Base-by-base conservation (phyloP, 2,888 invertebrate species). In the Tyria jacobaeae region DNA sequence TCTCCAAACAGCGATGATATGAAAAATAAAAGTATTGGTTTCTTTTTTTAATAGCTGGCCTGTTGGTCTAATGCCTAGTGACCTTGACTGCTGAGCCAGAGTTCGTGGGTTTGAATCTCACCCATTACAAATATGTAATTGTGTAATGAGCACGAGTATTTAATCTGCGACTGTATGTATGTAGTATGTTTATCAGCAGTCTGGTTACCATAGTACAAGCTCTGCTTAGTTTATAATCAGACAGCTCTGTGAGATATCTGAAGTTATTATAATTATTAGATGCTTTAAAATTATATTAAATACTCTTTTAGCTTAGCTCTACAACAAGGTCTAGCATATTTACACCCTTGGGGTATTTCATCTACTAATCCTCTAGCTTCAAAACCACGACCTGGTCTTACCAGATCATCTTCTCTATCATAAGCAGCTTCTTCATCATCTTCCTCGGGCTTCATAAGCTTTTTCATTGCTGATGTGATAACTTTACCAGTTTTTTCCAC, bases 401-500 rank as follows among this genome's bases (percentile, higher is more conserved):
- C 97, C 96, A 96, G 94, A 89, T 96, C 96, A 72, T 96, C 96
- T 62, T 94, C 95, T 84, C 95, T 95, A 80, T 95, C 95, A 78
- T 96, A 96, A 67, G 95, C 95, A 55, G 95, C 95, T 72, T 95
- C 95, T 74, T 95, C 95, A 58, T 86, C 86, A 52, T 94, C 94
- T 48, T 89, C 88, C 57, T 95, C 91, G 1, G 92, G 86, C 2
- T 89, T 86, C 68, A 93, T 86, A 75, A 95, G 86, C 70, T 94
- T 94, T 87, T 94, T 95, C 81, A 95, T 95, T 68, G 94, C 91
- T 57, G 87, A 89, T 70, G 90, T 92, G 67, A 94, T 86, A 81
- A 94, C 94, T 78, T 91, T 92, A 62, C 94, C 83, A 49, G 94
- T 94, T 85, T 92, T 95, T 85, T 95, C 94, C 86, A 95, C 89